phyloP scores from a whole-genome alignment of 2,113 vertebrate species.

The Naja naja region DNA sequence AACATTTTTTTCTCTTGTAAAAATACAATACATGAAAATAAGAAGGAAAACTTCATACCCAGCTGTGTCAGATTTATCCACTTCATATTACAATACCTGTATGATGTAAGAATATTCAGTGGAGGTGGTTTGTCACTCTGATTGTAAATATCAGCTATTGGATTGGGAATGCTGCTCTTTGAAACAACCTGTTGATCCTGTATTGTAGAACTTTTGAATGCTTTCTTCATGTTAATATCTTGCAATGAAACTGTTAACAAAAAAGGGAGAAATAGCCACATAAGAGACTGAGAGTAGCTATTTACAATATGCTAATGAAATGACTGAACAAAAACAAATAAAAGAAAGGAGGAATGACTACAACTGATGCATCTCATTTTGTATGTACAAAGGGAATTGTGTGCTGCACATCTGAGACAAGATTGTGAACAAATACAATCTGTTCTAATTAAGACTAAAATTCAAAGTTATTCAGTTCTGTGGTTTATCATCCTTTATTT shows the following conservation, averaged over 20 bases:
- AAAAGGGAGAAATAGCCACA: background rate
- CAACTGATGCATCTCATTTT: background rate
- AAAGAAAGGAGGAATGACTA: background rate
- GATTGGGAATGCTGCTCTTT: conserved; percentile 90
- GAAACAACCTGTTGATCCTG: conserved; percentile 99
- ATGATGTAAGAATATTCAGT: conserved; percentile 87
- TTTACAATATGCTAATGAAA: background rate
- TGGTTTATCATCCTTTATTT: background rate
- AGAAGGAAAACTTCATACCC: background rate
- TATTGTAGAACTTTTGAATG: conserved; percentile 92
- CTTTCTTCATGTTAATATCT: conserved; percentile 99
- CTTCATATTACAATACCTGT: conserved; percentile 74
- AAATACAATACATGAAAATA: conserved; percentile 5
- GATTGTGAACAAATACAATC: background rate
- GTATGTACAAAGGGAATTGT: background rate
- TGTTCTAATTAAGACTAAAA: background rate
- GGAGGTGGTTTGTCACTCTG: conserved; percentile 94
- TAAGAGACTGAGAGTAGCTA: background rate
- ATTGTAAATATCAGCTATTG: conserved; percentile 90
- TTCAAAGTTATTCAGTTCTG: background rate
- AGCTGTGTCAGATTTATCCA: background rate
- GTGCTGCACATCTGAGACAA: too few species aligned
- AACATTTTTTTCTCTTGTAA: background rate
- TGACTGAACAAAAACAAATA: background rate
- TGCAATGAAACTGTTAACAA: conserved; percentile 86